Evolutionary conservation across 2,113 vertebrate species (phyloP).

Genomic region (Nerophis lumbriciformis): DNA sequence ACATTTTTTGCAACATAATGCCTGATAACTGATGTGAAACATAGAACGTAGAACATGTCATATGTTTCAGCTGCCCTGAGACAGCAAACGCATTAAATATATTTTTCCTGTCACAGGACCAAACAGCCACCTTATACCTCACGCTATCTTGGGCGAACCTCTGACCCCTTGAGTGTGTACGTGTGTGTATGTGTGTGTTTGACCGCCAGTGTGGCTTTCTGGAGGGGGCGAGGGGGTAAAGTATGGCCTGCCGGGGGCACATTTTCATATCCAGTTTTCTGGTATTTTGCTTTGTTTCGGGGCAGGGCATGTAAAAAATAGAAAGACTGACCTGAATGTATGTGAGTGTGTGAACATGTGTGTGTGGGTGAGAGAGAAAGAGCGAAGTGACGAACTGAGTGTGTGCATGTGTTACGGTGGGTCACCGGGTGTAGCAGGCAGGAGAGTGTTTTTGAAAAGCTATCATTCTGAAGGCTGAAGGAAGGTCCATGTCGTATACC

Average conservation of each 20-base stretch:
- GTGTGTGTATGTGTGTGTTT: constrained; percentile 10
- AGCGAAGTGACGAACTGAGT: constrained; percentile 13
- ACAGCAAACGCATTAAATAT: constrained; percentile 52
- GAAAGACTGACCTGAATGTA: constrained; percentile 35
- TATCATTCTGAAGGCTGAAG: not conserved
- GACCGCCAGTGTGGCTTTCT: constrained; percentile 1
- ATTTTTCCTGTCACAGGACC: constrained; percentile 50
- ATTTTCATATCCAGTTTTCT: constrained; percentile 54
- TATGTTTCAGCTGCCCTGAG: constrained; percentile 38
- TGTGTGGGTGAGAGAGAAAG: constrained; percentile 10
- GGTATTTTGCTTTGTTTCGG: constrained; percentile 29
- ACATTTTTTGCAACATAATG: too few relatives aligned
- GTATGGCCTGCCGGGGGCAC: not conserved
- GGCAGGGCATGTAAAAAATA: constrained; percentile 19
- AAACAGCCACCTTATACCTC: constrained; percentile 39
- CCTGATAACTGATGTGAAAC: not conserved
- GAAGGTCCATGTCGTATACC: too few relatives aligned
- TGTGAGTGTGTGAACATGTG: constrained; percentile 12
- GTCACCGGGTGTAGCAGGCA: constrained; percentile 53
- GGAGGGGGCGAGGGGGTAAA: not conserved
- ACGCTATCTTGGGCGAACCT: constrained; percentile 26
- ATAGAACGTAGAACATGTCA: not conserved
- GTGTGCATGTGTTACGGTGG: constrained; percentile 22
- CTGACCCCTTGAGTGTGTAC: constrained; percentile 28
- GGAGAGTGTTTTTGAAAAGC: not conserved